These are phyloP conservation scores for Trachythela sp. DNA, from an alignment of 64 coral and sea anemone species.

Conservation along the genomic window DNA sequence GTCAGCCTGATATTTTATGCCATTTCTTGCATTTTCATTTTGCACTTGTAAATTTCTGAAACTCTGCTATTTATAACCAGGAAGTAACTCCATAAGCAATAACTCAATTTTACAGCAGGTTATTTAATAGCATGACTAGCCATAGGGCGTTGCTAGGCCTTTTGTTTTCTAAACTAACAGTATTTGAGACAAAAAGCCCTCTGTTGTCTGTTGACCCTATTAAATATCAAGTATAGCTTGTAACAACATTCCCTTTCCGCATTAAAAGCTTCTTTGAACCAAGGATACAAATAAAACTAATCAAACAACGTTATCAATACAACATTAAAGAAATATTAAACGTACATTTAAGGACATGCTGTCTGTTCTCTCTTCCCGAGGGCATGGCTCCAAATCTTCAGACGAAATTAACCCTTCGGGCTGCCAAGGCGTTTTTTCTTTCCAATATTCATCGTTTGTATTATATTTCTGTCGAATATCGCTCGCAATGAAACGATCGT, in stretches of 20 bases:
- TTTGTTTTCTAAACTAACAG: too few relatives aligned
- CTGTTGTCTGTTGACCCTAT: too few relatives aligned
- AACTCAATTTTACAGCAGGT: too few relatives aligned
- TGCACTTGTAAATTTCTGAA: too few relatives aligned
- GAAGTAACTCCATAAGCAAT: too few relatives aligned
- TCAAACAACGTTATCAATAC: background rate
- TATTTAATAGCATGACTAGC: too few relatives aligned
- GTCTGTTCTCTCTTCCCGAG: background rate
- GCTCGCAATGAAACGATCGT: constrained; percentile 72
- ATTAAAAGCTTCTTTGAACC: background rate
- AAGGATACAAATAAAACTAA: background rate
- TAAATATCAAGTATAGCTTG: too few relatives aligned
- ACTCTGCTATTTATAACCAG: too few relatives aligned
- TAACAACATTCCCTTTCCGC: background rate
- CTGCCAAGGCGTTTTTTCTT: background rate
- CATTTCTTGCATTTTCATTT: too few relatives aligned
- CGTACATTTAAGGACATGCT: background rate
- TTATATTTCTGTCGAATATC: constrained; percentile 73
- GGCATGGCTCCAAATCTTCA: background rate
- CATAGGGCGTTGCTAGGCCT: too few relatives aligned
- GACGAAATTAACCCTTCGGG: background rate
- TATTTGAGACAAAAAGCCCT: too few relatives aligned
- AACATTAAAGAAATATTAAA: background rate
- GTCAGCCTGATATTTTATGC: too few relatives aligned
- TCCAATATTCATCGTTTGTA: constrained; percentile 27